Conservation (phyloP, 2,888 invertebrate genomes). For the Bedellia somnulentella region DNA sequence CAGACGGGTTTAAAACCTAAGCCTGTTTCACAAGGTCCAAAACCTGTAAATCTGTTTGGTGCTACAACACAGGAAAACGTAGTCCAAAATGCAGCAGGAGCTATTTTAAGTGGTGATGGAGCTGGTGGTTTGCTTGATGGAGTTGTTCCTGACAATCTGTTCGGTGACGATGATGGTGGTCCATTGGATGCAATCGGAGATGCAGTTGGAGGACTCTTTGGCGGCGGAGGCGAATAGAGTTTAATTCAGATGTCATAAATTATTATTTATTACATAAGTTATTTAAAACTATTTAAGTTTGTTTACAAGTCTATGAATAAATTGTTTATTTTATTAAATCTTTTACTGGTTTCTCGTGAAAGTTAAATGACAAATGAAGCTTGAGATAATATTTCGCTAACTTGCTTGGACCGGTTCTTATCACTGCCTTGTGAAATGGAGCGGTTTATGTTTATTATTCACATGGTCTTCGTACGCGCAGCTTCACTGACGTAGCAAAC, state of each 20-base stretch:
- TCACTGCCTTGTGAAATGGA: conserved; percentile 31
- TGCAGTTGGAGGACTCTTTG: conserved; percentile 38
- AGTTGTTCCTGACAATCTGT: conserved; percentile 7
- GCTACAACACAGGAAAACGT: conserved; percentile 23
- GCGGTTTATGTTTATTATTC: conserved; percentile 23
- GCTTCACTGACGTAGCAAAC: conserved; percentile 12
- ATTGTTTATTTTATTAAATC: too few relatives aligned
- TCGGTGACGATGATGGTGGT: conserved; percentile 22
- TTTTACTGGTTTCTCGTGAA: conserved; percentile 20
- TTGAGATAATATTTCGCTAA: conserved; percentile 22
- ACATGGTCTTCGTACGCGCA: conserved; percentile 26
- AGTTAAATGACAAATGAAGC: conserved; percentile 17
- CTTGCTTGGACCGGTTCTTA: conserved; percentile 35
- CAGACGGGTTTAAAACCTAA: conserved; percentile 49
- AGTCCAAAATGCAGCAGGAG: conserved; percentile 25
- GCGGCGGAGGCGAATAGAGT: conserved; percentile 5
- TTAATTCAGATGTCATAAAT: neutral
- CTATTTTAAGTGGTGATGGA: conserved; percentile 14
- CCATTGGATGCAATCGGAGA: conserved; percentile 40
- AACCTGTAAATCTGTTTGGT: conserved; percentile 38
- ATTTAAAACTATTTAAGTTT: too few relatives aligned
- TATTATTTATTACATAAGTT: too few relatives aligned
- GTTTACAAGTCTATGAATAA: too few relatives aligned
- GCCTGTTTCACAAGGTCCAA: conserved; percentile 37
- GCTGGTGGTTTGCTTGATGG: conserved; percentile 10